Base-by-base conservation (phyloP, 2,113 vertebrate genomes). In the Corydoras maculifer region DNA sequence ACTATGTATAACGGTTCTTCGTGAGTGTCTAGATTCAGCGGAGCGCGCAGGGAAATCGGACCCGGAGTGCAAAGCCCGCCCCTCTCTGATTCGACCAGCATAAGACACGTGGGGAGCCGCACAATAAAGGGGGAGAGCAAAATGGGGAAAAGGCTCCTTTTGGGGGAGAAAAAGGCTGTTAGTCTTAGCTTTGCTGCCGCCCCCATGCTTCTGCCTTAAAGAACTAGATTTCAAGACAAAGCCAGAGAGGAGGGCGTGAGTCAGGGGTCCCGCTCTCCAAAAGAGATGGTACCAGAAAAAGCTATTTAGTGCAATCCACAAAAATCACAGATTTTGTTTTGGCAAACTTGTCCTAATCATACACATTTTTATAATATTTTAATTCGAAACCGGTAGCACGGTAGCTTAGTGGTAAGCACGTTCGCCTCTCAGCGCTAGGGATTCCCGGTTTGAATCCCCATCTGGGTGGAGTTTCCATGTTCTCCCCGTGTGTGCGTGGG, bases 111-210 rank as follows among this genome's bases (percentile, higher is more conserved):
- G 86, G 83, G 85, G 76, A 81, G 84, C 81, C 65, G 69, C 82
- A 87, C 83, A 86, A 86, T 85, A 81, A 77, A 73, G 81, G 77
- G 73, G 62, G 59, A 68, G 64, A 60, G 68, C 35, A 64, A 71
- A 61, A 75, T 29, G 54, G 55, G 31, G 69, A 58, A 51, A 18
- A 58, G 70, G 58, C 65, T 73, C 57, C 57, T 29, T 8, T 49
- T 9, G 35, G 10, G 29, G 75, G 72, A 62, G 70, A 58, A 14
- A 55, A 77, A 79, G 84, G 77, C 78, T 78, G 61, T 67, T 78
- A 68, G 70, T 55, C 61, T 69, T 86, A 87, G 82, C 87, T 90
- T 78, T 90, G 87, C 87, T 88, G 88, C 90, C 90, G 88, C 90
- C 90, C 88, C 87, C 90, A 82, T 88, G 87, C 88, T 88, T 25